Base-by-base conservation (phyloP, 2,888 invertebrate species). In the Melieria omissa region DNA sequence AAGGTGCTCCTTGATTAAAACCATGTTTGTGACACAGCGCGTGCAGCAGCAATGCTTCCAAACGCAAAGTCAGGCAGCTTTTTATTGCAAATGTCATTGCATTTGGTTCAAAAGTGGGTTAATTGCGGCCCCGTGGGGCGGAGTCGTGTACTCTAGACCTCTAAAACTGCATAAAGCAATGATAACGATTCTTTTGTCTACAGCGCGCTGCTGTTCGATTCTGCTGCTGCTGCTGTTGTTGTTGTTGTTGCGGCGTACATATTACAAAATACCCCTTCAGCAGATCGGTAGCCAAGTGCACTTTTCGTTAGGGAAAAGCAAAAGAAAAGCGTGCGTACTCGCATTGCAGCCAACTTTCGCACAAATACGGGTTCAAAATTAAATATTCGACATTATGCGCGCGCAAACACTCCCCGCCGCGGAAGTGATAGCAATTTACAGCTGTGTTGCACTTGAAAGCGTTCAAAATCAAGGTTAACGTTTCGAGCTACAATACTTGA, bases 381-480 rank as follows among this genome's bases (percentile, higher is more conserved):
- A 5, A 5, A 4, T 4, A 52, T 5, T 52, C 12, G 12, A 52
- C 4, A 1, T 10, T 10, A 10, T 29, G 10, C 58, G n/a, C 16
- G 16, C 10, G 16, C 14, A 58, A 41, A 58, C 10, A 58, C 4
- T 58, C 10, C 12, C 16, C 16, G 14, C 10, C 16, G 8, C 57
- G 9, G 57, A 57, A 4, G 29, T 29, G 29, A 29, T 29, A 29
- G 8, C 16, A 8, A 14, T 8, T 14, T n/a, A 57, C 10, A 60
- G 4, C 44, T 10, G 29, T 10, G 29, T 10, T 58, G 58, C 49
- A 64, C 64, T 64, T 63, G 58, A 47, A 72, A n/a, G 46, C 42
- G 58, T 68, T 72, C 72, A 72, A 72, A 69, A 61, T 72, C 72
- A 72, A 72, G 72, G 72, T 61, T 55, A 63, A 8, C n/a, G 66